Percentiles rank a stretch among this genome's conserved stretches.
Evolutionary conservation across 2,797 vertebrate genomes (phyloP).

Genomic region (Anguilla megastoma): DNA sequence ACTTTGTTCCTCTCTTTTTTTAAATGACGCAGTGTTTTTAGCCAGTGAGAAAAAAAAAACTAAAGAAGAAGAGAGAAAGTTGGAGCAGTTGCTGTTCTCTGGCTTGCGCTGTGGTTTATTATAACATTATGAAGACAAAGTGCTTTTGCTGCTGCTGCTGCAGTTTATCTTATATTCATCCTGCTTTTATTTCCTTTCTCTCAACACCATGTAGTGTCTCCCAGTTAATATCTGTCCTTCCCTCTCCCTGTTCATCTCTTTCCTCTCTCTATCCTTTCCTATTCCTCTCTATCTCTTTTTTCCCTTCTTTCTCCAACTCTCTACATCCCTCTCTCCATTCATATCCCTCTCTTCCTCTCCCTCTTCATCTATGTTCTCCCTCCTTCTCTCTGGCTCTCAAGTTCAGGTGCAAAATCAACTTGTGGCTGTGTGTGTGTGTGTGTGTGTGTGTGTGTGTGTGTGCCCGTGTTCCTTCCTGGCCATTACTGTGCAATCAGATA

Average conservation of each 20-base stretch:
- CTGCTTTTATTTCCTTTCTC: background rate
- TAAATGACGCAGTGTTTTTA: background rate
- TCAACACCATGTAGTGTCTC: background rate
- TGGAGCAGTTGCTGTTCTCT: background rate
- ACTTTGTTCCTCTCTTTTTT: background rate
- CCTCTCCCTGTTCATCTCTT: too few species aligned
- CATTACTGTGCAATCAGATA: background rate
- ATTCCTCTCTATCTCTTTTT: background rate
- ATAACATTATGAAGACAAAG: too few species aligned
- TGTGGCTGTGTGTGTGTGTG: background rate
- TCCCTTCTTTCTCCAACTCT: background rate
- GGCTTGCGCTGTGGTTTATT: background rate
- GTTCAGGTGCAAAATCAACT: background rate
- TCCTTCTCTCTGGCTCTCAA: background rate
- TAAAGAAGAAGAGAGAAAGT: background rate
- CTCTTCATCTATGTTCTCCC: background rate
- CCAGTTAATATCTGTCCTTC: background rate
- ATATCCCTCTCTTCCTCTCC: background rate
- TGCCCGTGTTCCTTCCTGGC: too few species aligned
- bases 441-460: too few species aligned
- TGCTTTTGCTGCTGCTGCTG: too few species aligned
- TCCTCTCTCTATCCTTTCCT: background rate
- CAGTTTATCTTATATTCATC: too few species aligned
- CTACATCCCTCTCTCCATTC: too few species aligned
- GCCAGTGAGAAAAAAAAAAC: background rate